Evolutionary conservation across 2,888 invertebrate species (phyloP).

Genomic region (Sphinx pinastri): DNA sequence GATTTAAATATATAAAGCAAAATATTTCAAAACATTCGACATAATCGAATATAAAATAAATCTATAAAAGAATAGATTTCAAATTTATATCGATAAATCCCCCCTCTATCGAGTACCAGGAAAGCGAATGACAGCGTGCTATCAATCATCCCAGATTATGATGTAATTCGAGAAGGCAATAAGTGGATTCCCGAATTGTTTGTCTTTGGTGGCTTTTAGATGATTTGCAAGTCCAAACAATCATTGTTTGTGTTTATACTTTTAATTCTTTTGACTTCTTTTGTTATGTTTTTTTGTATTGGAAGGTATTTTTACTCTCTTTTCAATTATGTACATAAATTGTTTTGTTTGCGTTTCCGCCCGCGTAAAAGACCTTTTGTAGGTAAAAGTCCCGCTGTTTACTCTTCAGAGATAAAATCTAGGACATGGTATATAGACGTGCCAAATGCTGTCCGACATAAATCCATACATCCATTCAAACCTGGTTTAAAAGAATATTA

Average conservation of each 20-base stretch:
- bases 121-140: slow-evolving; percentile 33
- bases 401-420: too few relatives aligned
- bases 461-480: too few relatives aligned
- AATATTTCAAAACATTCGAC: too few relatives aligned
- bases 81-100: slow-evolving; percentile 35
- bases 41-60: too few relatives aligned
- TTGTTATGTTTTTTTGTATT: neutral
- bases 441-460: too few relatives aligned
- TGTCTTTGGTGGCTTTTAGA: slow-evolving; percentile 34
- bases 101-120: slow-evolving; percentile 31
- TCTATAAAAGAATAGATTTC: too few relatives aligned
- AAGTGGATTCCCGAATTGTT: slow-evolving; percentile 50
- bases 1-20: too few relatives aligned
- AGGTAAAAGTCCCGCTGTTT: too few relatives aligned
- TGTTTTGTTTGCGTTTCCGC: too few relatives aligned
- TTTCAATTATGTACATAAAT: neutral
- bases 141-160: slow-evolving; percentile 57
- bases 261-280: slow-evolving; percentile 34
- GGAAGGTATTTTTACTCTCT: neutral
- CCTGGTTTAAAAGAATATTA: too few relatives aligned
- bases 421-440: too few relatives aligned
- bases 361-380: too few relatives aligned
- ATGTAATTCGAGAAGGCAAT: slow-evolving; percentile 53
- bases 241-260: slow-evolving; percentile 39
- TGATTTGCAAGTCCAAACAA: slow-evolving; percentile 32